Evolutionary conservation across 2,113 vertebrate genomes (phyloP), one percentile per base, ranked within the genome.

Genomic region (Cottus gobio): DNA sequence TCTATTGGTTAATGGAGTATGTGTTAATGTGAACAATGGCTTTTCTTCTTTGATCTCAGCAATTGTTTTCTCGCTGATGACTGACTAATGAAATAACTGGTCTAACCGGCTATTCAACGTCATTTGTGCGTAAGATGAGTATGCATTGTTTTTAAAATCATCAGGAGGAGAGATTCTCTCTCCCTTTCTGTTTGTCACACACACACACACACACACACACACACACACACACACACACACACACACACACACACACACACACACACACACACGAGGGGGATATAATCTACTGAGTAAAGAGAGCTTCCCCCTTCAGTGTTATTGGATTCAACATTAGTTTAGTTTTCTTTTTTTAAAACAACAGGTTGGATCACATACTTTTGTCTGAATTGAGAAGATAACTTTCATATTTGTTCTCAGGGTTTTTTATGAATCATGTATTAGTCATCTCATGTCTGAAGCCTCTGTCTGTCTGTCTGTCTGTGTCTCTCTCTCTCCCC

Each of bases 151-250:
- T 56, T 34, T 31, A 11, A 39, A 74, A 10, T 18, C 15, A 2
- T 34, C 68, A 46, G 50, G 3, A 37, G 52, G 48, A 52, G 20
- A 28, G 75, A 30, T 30, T 36, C 28, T 42, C 9, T 7, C 22
- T 15, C 28, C 4, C 36, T 75, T 30, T 56, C 39, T 37, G 0
- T 62, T 34, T 18, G 42, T 37, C n/a, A 1, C 57, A 0, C 10
- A 42, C 64, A 37, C 69, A 16, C 42, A 36, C 46, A 0, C 42
- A 30, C 67, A 36, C 46, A 62, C 1, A 62, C 61, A 57, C 63
- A 52, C 75, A 57, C 66, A 42, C 71, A 48, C 75, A 39, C 54
- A 31, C 58, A 65, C 67, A 44, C 56, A 42, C 71, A 48, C 62
- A 56, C 46, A 39, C 34, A 66, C n/a, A 72, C 67, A 57, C 61